Conservation (phyloP, 1,140 invertebrate genomes). For the Heliconius hewitsoni region DNA sequence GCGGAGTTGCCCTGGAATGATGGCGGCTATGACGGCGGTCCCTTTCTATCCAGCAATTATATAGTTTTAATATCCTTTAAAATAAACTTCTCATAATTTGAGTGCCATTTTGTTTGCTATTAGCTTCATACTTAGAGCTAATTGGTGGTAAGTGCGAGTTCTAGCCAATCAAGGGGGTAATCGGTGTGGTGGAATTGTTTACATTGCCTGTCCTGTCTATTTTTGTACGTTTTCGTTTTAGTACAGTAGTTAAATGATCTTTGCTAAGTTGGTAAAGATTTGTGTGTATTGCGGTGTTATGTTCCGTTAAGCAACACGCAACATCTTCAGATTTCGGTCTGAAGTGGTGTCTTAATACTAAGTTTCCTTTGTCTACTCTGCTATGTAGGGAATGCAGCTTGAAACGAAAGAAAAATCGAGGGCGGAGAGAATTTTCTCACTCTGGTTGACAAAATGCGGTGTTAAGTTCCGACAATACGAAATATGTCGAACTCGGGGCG, state of each 20-base stretch:
- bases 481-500: too few relatives aligned
- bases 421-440: too few relatives aligned
- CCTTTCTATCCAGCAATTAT: constrained; percentile 51
- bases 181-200: constrained; percentile 36
- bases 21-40: constrained; percentile 47
- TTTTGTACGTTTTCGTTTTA: neutral
- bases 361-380: too few relatives aligned
- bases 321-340: too few relatives aligned
- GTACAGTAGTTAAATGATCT: neutral
- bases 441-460: too few relatives aligned
- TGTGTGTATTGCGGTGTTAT: neutral
- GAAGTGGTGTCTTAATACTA: too few relatives aligned
- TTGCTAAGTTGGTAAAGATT: neutral
- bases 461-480: too few relatives aligned
- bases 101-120: constrained; percentile 46
- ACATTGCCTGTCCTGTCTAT: constrained; percentile 26
- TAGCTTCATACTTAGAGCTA: constrained; percentile 36
- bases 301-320: too few relatives aligned
- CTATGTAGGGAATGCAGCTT: too few relatives aligned
- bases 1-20: constrained; percentile 49
- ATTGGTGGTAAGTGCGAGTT: constrained; percentile 38
- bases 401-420: too few relatives aligned
- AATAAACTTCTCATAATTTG: constrained; percentile 42
- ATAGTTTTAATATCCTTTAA: constrained; percentile 44
- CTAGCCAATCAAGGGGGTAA: constrained; percentile 40